A percentile compares a stretch with the other conserved stretches of the same genome.
Evolutionary conservation across 2,113 vertebrate species (phyloP).

Genomic region (Crocuta crocuta): DNA sequence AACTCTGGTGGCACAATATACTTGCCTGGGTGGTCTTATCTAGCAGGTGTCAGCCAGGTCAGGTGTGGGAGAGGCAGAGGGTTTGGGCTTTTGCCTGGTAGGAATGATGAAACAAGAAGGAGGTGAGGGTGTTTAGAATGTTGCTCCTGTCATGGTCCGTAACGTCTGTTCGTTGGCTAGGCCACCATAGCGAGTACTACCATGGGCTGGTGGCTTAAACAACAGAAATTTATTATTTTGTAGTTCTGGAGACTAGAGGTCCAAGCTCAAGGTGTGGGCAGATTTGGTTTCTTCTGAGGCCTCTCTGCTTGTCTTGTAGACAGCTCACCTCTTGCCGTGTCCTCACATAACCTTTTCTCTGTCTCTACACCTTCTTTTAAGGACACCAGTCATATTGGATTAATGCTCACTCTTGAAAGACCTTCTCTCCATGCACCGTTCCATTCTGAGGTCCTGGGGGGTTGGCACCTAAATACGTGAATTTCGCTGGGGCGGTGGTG

Average conservation of each 20-base stretch:
- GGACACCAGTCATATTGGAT: neutral
- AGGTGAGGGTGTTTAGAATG: neutral
- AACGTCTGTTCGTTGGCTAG: neutral
- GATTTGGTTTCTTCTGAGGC: neutral
- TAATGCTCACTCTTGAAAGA: neutral
- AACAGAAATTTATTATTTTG: neutral
- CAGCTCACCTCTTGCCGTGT: neutral
- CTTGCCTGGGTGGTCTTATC: neutral
- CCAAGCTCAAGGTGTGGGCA: neutral
- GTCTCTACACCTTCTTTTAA: neutral
- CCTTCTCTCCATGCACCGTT: neutral
- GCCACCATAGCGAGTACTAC: neutral
- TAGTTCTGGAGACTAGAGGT: neutral
- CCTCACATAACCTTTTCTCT: neutral
- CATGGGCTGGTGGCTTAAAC: neutral
- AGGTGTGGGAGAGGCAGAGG: neutral
- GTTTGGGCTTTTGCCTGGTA: neutral
- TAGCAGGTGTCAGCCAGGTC: neutral
- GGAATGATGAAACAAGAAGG: neutral
- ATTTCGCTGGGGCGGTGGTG: neutral
- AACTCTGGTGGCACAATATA: neutral
- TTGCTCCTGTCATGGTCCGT: neutral
- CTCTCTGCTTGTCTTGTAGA: neutral
- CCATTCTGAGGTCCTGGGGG: neutral
- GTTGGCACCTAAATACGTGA: neutral